Evolutionary conservation across 2,797 vertebrate species (phyloP), one percentile per base, ranked within the genome.

Genomic region (Manis javanica): DNA sequence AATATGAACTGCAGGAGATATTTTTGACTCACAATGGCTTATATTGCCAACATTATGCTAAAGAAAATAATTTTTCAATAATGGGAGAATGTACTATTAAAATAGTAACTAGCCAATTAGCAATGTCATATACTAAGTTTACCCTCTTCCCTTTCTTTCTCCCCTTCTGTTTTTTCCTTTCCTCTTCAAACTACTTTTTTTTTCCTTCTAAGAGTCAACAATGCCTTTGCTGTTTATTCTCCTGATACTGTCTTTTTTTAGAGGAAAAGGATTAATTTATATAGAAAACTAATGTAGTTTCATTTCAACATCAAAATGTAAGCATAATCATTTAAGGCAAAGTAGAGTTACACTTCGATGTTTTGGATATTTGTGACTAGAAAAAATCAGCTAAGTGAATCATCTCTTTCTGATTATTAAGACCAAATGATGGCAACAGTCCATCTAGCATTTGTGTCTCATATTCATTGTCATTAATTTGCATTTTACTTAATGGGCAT

Each of bases 341-440:
- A 86, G 95, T 97, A 96, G 92, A 90, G 95, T 97, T 97, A 94
- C 51, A 89, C 75, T 96, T 49, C 37, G 49, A 94, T 85, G 71
- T 72, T 96, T 69, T 91, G 81, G 96, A 97, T 88, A 97, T 98
- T 98, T 98, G 97, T 94, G 75, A 37, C 24, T 93, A 81, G 59
- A 87, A 75, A 96, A 97, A 97, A 92, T 12, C 49, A 96, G 42
- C 86, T 86, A 96, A 95, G 71, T 87, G 31, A 78, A 66, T 94
- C 57, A 53, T 91, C 97, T 98, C 90, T 93, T 97, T 97, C 96
- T 97, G 96, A 98, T 98, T 98, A 98, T 96, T 97, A 96, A 97
- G 96, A 96, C 46, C 83, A 95, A 97, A 97, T 96, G 77, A 94
- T 97, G 97, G 97, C 97, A 97, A 55, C 64, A 97, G 66, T 98